Base-by-base conservation (phyloP, 2,888 invertebrate species). In the Auanema sp. region DNA sequence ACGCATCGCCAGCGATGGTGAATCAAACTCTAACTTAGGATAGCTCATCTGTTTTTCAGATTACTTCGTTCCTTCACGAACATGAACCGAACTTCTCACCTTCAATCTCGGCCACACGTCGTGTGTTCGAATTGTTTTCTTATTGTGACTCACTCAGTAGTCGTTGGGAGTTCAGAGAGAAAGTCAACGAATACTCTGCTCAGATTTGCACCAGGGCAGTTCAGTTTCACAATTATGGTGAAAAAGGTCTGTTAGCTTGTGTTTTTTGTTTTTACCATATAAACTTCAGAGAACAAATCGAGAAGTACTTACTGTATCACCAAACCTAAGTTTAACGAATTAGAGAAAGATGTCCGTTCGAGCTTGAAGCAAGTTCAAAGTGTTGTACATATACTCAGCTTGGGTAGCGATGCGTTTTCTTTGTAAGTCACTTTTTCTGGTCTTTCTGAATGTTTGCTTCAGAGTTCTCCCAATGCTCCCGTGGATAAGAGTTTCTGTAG, bases 181-280 rank as follows among this genome's bases (percentile, higher is more conserved):
- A 23, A 24, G 10, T 24, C 12, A 24, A 53, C 18, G 53, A 53
- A 24, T 33, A 53, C 14, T 14, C 11, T 16, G 16, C 21, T 21
- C 54, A 60, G 60, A 54, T 60, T 11, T 44, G 47, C 18, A 41
- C 60, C 2, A 12, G 60, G 24, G 54, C 60, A 18, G 44, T 43
- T 12, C 49, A 54, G 11, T 60, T 53, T 24, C 23, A 55, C 18
- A 54, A 54, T 43, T 49, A 49, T 41, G 16, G 33, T 40, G 6
- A 14, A 25, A 1, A 11, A 14, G 10, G n/a, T 43, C n/a, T n/a
- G n/a, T n/a, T n/a, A n/a, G n/a, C n/a, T n/a, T n/a, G n/a, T n/a
- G n/a, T n/a, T n/a, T n/a, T n/a, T n/a, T n/a, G n/a, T n/a, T n/a
- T n/a, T n/a, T n/a, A n/a, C n/a, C n/a, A n/a, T n/a, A n/a, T n/a